Conservation (phyloP, 1,140 invertebrate species). For the Drosophila arizonae region DNA sequence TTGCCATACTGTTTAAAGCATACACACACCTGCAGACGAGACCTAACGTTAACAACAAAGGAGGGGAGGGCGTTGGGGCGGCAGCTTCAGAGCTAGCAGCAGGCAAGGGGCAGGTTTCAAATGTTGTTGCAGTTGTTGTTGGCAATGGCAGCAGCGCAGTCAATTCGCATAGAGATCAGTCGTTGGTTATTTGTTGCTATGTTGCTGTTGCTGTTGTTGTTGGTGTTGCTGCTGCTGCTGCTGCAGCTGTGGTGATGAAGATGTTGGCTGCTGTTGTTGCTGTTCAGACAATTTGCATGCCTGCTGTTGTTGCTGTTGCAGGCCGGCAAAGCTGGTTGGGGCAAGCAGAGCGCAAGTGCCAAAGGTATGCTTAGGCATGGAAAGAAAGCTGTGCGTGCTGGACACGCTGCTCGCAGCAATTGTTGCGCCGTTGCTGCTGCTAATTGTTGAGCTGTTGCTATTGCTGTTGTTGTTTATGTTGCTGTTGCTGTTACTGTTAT, state of each 20-base stretch:
- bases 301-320: slow-evolving; percentile 49
- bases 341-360: slow-evolving; percentile 75
- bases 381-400: slow-evolving; percentile 45
- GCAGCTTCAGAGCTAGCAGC: slow-evolving; percentile 27
- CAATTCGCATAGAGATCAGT: slow-evolving; percentile 81
- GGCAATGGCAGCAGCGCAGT: slow-evolving; percentile 69
- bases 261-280: slow-evolving; percentile 19
- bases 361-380: slow-evolving; percentile 76
- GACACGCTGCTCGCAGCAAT: slow-evolving; percentile 29
- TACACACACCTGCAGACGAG: slow-evolving; percentile 14
- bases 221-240: slow-evolving; percentile 40
- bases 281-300: slow-evolving; percentile 20
- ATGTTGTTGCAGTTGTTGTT: slow-evolving; percentile 14
- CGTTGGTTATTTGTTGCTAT: slow-evolving; percentile 74
- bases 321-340: slow-evolving; percentile 71
- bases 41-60: slow-evolving; percentile 3
- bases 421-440: slow-evolving; percentile 34
- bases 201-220: slow-evolving; percentile 46
- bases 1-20: slow-evolving; percentile 1
- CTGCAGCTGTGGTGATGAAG: slow-evolving; percentile 27
- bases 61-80: neutral
- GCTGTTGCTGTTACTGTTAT: neutral
- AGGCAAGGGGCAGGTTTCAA: slow-evolving; percentile 33
- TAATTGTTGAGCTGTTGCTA: slow-evolving; percentile 29
- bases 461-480: slow-evolving; percentile 18